Conservation (phyloP, 2,797 vertebrate species). For the Potorous gilbertii region DNA sequence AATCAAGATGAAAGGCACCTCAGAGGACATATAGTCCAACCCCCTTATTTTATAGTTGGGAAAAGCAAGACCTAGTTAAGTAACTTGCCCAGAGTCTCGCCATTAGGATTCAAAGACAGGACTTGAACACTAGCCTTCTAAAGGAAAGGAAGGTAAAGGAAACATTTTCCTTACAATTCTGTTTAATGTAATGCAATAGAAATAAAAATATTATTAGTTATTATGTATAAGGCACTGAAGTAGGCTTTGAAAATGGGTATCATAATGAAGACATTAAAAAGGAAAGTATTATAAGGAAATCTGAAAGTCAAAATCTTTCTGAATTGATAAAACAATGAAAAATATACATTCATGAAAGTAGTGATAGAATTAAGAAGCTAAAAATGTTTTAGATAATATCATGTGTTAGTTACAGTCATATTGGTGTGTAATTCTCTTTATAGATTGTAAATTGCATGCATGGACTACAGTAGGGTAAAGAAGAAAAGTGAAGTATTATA, state of each 20-base stretch:
- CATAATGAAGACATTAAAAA: background rate
- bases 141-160: no score
- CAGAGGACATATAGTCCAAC: background rate
- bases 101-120: background rate
- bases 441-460: background rate
- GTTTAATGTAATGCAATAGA: background rate
- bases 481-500: background rate
- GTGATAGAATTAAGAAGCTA: background rate
- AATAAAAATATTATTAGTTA: background rate
- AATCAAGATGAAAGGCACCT: background rate
- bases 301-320: background rate
- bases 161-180: background rate
- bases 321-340: background rate
- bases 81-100: background rate
- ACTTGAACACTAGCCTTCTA: background rate
- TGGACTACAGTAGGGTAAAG: background rate
- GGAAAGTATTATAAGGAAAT: background rate
- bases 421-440: background rate
- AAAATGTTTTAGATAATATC: background rate
- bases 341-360: background rate
- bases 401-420: background rate
- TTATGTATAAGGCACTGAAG: background rate
- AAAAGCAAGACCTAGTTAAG: background rate
- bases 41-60: background rate
- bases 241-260: background rate